These are phyloP conservation scores for Lathronympha strigana DNA, from an alignment of 2,888 invertebrate genomes.

Conservation along the genomic window DNA sequence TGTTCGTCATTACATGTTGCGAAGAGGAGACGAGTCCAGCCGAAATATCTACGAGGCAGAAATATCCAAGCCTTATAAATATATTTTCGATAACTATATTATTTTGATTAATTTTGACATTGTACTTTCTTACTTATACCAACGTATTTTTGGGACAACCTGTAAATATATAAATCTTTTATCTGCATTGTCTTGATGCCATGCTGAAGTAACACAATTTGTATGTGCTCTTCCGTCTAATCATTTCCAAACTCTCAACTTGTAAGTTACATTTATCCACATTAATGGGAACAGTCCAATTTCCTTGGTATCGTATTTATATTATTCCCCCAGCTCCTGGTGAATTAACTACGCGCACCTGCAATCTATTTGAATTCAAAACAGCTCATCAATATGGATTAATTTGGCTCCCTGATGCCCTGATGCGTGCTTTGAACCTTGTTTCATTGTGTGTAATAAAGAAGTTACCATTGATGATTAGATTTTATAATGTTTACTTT, in stretches of 20 bases:
- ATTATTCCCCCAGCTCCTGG: conserved; percentile 35
- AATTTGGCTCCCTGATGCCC: conserved; percentile 11
- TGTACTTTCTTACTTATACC: too few species aligned
- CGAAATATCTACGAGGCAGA: too few species aligned
- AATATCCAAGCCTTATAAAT: too few species aligned
- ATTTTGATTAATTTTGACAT: too few species aligned
- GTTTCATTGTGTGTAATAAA: background rate
- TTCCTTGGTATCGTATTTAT: conserved; percentile 29
- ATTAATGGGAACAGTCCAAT: conserved; percentile 26
- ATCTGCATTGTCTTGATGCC: too few species aligned
- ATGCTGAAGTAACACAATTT: too few species aligned
- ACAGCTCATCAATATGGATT: conserved; percentile 45
- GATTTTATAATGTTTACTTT: background rate
- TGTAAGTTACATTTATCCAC: conserved; percentile 16
- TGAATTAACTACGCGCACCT: conserved; percentile 35
- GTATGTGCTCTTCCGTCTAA: background rate
- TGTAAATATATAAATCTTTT: too few species aligned
- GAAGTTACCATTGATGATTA: background rate
- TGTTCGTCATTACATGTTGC: too few species aligned
- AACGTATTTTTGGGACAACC: too few species aligned
- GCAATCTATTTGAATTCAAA: conserved; percentile 43
- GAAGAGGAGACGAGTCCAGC: too few species aligned
- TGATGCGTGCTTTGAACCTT: conserved; percentile 5
- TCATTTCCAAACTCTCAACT: background rate
- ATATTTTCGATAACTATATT: too few species aligned